These are phyloP conservation scores for Apamea crenata DNA, from an alignment of 2,888 invertebrate genomes.

Conservation along the genomic window DNA sequence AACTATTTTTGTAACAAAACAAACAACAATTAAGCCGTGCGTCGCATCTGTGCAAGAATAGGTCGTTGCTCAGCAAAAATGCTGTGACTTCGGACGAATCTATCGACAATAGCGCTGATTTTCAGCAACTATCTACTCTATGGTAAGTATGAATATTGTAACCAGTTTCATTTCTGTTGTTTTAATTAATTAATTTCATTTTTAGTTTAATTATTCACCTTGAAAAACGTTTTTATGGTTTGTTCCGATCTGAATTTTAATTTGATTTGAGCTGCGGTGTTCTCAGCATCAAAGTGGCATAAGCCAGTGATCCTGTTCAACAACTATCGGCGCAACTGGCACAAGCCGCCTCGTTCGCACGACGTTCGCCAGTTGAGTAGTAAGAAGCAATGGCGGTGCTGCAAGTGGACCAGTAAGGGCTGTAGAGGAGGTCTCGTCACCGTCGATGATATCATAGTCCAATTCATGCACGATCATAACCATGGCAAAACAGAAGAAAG, in stretches of 20 bases:
- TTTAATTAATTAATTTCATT: too few species aligned
- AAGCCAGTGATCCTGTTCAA: constrained; percentile 26
- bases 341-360: constrained; percentile 7
- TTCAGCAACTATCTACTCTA: too few species aligned
- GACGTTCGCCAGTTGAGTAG: not conserved
- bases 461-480: constrained; percentile 22
- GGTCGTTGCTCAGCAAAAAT: too few species aligned
- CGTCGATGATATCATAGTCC: constrained; percentile 32
- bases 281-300: constrained; percentile 5
- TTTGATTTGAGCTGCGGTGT: not conserved
- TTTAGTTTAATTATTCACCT: not conserved
- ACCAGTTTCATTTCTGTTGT: not conserved
- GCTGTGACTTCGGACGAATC: too few species aligned
- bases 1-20: too few species aligned
- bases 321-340: constrained; percentile 52
- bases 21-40: too few species aligned
- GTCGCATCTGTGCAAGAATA: too few species aligned
- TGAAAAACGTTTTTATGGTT: not conserved
- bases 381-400: constrained; percentile 58
- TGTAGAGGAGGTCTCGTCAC: constrained; percentile 48
- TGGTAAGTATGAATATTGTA: not conserved
- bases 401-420: constrained; percentile 54
- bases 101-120: too few species aligned
- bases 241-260: not conserved
- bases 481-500: constrained; percentile 17